Percentiles rank a stretch among this genome's conserved stretches.
Conservation (phyloP, 2,113 vertebrate genomes). For the Callaeas wilsoni region DNA sequence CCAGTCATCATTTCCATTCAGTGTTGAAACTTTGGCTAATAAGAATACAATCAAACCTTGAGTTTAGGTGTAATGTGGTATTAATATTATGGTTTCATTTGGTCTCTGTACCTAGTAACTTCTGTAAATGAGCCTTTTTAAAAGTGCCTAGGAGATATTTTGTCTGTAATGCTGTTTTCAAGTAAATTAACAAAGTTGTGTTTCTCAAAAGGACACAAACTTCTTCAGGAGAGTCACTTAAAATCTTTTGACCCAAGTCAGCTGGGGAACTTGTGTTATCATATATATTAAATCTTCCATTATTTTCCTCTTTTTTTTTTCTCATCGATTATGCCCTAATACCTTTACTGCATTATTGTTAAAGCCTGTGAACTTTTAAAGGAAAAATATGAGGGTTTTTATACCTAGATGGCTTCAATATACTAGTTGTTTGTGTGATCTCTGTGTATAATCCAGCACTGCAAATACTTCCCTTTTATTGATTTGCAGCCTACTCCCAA, state of each 20-base stretch:
- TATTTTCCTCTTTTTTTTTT: background rate
- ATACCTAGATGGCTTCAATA: background rate
- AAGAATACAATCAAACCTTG: slow-evolving; percentile 1
- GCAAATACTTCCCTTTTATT: background rate
- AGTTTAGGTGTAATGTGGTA: background rate
- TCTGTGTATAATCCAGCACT: background rate
- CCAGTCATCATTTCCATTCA: slow-evolving; percentile 53
- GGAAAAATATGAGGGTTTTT: background rate
- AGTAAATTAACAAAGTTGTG: background rate
- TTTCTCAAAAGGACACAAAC: background rate
- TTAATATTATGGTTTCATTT: background rate
- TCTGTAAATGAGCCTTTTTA: background rate
- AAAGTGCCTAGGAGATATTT: background rate
- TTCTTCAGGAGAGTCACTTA: background rate
- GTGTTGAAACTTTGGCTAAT: slow-evolving; percentile 25
- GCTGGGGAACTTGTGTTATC: background rate
- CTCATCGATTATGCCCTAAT: background rate
- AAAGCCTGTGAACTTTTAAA: background rate
- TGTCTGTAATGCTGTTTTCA: background rate
- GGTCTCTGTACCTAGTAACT: background rate
- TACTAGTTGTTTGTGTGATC: background rate
- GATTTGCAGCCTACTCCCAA: background rate
- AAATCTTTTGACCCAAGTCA: slow-evolving; percentile 8
- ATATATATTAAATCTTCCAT: background rate
- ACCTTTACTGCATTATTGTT: background rate